These are phyloP conservation scores for Sinosuthora webbiana DNA, from an alignment of 2,113 vertebrate genomes.

Conservation along the genomic window DNA sequence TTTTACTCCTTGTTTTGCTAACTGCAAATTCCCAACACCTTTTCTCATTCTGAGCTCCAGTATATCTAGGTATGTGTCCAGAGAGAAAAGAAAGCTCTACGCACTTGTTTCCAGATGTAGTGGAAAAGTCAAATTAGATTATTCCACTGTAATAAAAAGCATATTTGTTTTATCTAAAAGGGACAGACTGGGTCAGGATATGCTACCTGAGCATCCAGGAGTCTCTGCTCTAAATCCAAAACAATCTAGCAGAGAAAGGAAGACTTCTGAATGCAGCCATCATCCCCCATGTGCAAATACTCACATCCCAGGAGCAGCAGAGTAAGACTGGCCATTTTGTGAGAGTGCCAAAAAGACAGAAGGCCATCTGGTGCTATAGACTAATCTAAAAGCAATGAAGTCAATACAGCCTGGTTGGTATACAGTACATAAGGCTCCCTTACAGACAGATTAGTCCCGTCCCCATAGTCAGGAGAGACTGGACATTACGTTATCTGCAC, in stretches of 20 bases:
- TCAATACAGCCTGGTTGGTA: constrained; percentile 28
- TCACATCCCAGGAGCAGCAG: constrained; percentile 7
- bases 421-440: not conserved
- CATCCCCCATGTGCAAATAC: not conserved
- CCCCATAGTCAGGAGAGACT: not conserved
- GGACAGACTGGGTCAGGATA: not conserved
- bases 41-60: not conserved
- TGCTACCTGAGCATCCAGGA: not conserved
- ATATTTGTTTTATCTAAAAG: not conserved
- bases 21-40: not conserved
- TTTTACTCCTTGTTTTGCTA: not conserved
- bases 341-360: constrained; percentile 54
- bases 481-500: not conserved
- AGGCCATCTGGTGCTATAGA: constrained; percentile 60
- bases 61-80: not conserved
- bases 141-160: not conserved
- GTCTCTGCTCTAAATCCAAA: not conserved
- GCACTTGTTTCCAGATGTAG: not conserved
- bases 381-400: constrained; percentile 49
- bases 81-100: not conserved
- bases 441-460: constrained; percentile 12
- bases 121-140: not conserved
- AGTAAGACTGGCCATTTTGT: constrained; percentile 47
- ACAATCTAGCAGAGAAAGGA: not conserved
- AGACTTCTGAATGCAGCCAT: not conserved